Base-by-base conservation (phyloP, 1,140 invertebrate genomes). In the Panagrolaimus sp. region DNA sequence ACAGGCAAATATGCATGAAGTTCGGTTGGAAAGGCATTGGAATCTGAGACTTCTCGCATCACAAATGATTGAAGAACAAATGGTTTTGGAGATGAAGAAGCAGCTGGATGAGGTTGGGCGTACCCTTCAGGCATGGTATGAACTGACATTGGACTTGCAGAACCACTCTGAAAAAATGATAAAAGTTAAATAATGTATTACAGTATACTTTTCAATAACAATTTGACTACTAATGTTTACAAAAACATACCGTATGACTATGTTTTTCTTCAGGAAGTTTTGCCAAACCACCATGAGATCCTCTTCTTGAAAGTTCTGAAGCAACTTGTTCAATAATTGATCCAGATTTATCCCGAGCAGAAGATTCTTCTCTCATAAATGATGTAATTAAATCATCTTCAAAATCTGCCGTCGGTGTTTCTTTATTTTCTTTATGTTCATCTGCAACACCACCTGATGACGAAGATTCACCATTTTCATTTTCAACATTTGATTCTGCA, bases 1-100 rank as follows among this genome's bases (percentile, higher is more conserved):
- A 74, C 72, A 2, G 72, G 72, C 44, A 74, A 52, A 43, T 68
- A 74, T 48, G 72, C 72, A 24, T 75, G 32, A 6, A 74, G 58
- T 44, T 74, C 72, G 3, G 75, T 65, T 10, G 63, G 63, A 24
- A 44, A 44, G 15, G 65, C 15, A 9, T 64, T 47, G 4, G 43
- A 55, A 3, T 44, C 32, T 10, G 46, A 38, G 14, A 48, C 14
- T 24, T 46, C 38, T 14, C 65, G 28, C 2, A 74, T 55, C 1
- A 67, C 67, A 48, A 74, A 74, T 4, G 38, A 47, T 62, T 74
- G 72, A n/a, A 74, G 65, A 9, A 47, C 43, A 48, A 68, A 74
- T 12, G 72, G 62, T 52, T 73, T 73, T 28, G 55, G 21, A 43
- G 69, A 26, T 15, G 69, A 43, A 12, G 52, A 26, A 12, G 52